Conservation (phyloP, 2,113 vertebrate genomes). For the Lophura nycthemera region DNA sequence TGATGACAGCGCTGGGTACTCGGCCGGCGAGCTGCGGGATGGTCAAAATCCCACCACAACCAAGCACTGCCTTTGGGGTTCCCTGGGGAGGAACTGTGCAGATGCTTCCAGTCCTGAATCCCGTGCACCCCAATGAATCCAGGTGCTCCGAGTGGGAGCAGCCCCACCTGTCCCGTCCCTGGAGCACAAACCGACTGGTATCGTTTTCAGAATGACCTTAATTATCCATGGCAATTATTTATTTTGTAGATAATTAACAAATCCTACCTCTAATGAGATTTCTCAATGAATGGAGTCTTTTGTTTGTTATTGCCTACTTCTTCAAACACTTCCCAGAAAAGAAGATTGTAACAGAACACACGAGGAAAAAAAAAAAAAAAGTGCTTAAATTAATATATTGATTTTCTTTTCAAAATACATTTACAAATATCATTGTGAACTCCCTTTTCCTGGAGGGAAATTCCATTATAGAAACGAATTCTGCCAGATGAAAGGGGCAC, state of each 20-base stretch:
- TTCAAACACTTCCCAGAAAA: neutral
- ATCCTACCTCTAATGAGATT: neutral
- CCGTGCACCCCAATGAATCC: neutral
- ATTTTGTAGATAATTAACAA: neutral
- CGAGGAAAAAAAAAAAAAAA: accelerated
- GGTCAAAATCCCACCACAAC: no score
- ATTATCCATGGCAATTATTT: neutral
- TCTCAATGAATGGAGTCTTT: neutral
- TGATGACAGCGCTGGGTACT: neutral
- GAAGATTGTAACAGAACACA: neutral
- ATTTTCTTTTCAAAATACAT: neutral
- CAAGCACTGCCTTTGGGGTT: neutral
- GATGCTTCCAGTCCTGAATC: neutral
- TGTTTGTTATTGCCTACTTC: neutral
- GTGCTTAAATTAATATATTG: neutral
- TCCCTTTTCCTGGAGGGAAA: neutral
- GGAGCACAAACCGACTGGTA: no score
- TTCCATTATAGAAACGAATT: neutral
- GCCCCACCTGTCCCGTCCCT: neutral
- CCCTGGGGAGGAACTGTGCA: neutral
- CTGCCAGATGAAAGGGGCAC: neutral
- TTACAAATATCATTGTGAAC: neutral
- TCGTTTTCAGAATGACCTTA: neutral
- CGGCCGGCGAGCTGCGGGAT: no score
- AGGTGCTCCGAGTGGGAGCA: neutral